These are phyloP conservation scores for Megamerina dolium DNA, from an alignment of 2,888 invertebrate genomes.

Conservation along the genomic window DNA sequence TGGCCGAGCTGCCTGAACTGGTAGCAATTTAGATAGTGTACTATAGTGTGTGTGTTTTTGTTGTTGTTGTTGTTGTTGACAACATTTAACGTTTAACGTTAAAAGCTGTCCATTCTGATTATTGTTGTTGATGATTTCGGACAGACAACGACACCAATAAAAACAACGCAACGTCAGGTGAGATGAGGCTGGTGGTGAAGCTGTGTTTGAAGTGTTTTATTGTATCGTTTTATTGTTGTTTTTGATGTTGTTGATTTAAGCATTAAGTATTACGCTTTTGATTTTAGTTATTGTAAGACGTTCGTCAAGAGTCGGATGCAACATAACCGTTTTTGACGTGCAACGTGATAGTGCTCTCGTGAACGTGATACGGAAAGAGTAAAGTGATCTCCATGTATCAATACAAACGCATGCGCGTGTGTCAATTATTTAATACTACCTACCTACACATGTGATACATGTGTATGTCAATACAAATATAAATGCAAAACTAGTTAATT, in stretches of 20 bases:
- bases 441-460: too few species aligned
- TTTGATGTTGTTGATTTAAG: too few species aligned
- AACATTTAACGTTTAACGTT: constrained; percentile 19
- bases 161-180: too few species aligned
- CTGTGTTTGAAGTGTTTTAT: constrained; percentile 2
- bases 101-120: constrained; percentile 10
- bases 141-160: too few species aligned
- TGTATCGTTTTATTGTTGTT: background rate
- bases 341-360: constrained; percentile 37
- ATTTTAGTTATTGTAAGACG: constrained; percentile 24
- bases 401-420: too few species aligned
- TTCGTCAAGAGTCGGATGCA: constrained; percentile 25
- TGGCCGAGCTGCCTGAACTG: too few species aligned
- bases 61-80: constrained; percentile 23
- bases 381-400: background rate
- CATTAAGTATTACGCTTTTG: constrained; percentile 3
- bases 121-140: constrained; percentile 5
- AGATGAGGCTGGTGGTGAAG: constrained; percentile 1
- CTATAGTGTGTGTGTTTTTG: too few species aligned
- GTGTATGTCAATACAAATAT: too few species aligned
- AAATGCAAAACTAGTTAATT: too few species aligned
- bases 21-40: constrained; percentile 17
- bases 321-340: constrained; percentile 45
- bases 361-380: constrained; percentile 15
- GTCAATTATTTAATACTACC: too few species aligned